Conservation (phyloP, 2,113 vertebrate species). For the Tachysurus vachellii region DNA sequence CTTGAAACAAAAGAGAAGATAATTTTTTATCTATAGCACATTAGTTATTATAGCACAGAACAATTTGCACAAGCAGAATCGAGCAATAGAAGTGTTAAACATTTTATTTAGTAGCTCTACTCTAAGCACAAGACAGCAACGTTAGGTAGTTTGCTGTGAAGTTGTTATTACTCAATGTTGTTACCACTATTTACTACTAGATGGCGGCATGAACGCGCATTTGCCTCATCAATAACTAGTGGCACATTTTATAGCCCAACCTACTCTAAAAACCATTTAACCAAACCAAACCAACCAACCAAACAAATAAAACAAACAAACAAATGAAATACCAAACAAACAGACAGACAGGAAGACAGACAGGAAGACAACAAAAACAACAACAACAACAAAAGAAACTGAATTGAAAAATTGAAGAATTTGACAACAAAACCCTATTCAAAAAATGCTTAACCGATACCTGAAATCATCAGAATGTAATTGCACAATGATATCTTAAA, state of each 20-base stretch:
- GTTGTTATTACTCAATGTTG: not conserved
- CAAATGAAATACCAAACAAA: too few relatives aligned
- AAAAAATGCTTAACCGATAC: not conserved
- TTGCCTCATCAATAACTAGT: not conserved
- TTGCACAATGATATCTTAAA: not conserved
- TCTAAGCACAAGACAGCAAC: not conserved
- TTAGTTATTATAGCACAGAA: not conserved
- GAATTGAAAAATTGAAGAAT: too few relatives aligned
- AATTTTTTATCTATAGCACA: too few relatives aligned
- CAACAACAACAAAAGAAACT: too few relatives aligned
- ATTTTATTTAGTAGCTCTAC: not conserved
- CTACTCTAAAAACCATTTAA: not conserved
- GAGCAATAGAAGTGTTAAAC: not conserved
- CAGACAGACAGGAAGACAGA: too few relatives aligned
- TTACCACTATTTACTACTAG: not conserved
- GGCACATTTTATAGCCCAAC: not conserved
- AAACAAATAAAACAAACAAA: too few relatives aligned
- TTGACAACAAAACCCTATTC: not conserved
- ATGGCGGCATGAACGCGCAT: not conserved
- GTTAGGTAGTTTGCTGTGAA: too few relatives aligned
- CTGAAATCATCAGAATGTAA: not conserved
- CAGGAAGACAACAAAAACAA: too few relatives aligned
- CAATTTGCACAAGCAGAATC: not conserved
- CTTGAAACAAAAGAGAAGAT: conserved; percentile 47
- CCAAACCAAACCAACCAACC: too few relatives aligned